phyloP scores from a whole-genome alignment of 1,140 invertebrate species.

The Bicyclus anynana region DNA sequence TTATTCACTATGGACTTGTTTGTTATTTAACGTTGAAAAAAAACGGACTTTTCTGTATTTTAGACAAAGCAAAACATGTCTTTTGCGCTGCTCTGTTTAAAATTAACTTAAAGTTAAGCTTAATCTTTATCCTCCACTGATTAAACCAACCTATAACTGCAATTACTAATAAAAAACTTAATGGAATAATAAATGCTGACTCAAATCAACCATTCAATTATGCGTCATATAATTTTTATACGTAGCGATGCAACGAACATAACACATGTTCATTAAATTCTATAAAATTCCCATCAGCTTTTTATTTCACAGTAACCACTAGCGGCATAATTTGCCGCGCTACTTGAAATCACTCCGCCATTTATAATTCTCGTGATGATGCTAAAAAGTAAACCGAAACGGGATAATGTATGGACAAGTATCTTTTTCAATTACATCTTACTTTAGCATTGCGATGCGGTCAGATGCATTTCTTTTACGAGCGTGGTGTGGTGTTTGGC shows the following conservation, averaged over 20 bases:
- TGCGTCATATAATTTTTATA: not conserved
- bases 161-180: too few relatives aligned
- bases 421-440: conserved; percentile 23
- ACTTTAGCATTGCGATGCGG: conserved; percentile 22
- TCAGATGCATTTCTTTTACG: conserved; percentile 19
- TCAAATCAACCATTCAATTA: too few relatives aligned
- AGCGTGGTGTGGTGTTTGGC: not conserved
- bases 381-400: conserved; percentile 12
- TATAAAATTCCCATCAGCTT: not conserved
- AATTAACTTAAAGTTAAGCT: too few relatives aligned
- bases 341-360: conserved; percentile 7
- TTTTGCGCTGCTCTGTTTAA: too few relatives aligned
- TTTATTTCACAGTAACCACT: not conserved
- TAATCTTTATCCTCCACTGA: too few relatives aligned
- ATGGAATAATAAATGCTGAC: too few relatives aligned
- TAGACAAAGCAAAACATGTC: too few relatives aligned
- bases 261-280: not conserved
- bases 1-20: too few relatives aligned
- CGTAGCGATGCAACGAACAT: not conserved
- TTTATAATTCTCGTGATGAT: conserved; percentile 10
- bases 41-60: too few relatives aligned
- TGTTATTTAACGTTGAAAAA: too few relatives aligned
- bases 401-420: conserved; percentile 7
- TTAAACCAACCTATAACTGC: too few relatives aligned
- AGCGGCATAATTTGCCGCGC: not conserved